phyloP scores from a whole-genome alignment of 2,888 invertebrate genomes.

The Nysson spinosus region DNA sequence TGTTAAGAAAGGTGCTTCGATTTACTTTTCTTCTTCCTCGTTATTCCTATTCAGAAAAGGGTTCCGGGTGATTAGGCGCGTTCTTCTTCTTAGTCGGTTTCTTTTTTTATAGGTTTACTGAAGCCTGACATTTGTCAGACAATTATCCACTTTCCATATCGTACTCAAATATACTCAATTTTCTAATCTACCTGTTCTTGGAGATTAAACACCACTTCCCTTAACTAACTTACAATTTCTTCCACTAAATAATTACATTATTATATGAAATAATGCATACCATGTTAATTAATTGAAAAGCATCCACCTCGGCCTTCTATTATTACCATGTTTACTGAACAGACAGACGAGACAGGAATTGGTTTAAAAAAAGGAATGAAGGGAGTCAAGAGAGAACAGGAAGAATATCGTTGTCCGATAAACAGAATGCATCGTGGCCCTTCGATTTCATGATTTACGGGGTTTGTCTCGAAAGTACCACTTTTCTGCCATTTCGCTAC shows the following conservation, averaged over 20 bases:
- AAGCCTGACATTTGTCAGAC: background rate
- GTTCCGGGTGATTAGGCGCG: constrained; percentile 2
- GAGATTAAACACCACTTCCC: no score
- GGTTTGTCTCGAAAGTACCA: constrained; percentile 70
- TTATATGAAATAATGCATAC: no score
- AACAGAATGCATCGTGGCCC: constrained; percentile 15
- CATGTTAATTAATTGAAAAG: no score
- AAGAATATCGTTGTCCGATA: constrained; percentile 7
- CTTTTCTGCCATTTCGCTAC: constrained; percentile 70
- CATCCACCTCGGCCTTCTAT: no score
- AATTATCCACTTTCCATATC: background rate
- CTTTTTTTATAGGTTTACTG: no score
- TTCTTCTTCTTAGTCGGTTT: no score
- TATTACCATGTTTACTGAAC: no score
- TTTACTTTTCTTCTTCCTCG: background rate
- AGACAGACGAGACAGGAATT: background rate
- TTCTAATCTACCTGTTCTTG: no score
- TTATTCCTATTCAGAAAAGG: constrained; percentile 8
- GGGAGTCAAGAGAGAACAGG: no score
- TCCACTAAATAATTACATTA: no score
- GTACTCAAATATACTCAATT: no score
- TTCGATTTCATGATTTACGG: constrained; percentile 69
- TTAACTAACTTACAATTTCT: no score
- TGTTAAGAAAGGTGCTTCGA: constrained; percentile 1
- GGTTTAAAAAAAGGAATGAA: background rate